phyloP scores from a whole-genome alignment of 2,797 vertebrate genomes.

The Sciurus carolinensis region DNA sequence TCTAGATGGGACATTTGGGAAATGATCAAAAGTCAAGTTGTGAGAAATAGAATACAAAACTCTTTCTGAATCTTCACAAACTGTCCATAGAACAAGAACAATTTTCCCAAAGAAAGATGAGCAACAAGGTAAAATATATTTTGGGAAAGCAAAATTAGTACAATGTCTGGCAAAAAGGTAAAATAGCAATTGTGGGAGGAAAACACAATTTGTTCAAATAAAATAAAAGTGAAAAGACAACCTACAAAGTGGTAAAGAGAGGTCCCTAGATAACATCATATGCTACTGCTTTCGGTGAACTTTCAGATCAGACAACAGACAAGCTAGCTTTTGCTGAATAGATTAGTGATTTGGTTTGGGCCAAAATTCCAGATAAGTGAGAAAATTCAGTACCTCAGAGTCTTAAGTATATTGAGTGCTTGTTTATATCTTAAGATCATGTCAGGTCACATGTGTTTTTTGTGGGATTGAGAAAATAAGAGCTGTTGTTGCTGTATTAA shows the following conservation, averaged over 20 bases:
- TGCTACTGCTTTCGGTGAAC: background rate
- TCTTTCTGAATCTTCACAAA: constrained; percentile 46
- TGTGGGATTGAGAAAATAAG: constrained; percentile 78
- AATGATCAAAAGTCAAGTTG: constrained; percentile 58
- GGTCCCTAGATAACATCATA: background rate
- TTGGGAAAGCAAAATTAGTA: constrained; percentile 64
- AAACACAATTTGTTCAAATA: constrained; percentile 53
- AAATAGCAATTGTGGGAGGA: constrained; percentile 48
- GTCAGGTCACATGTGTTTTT: constrained; percentile 79
- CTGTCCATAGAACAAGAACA: constrained; percentile 9
- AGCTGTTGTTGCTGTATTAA: constrained; percentile 77
- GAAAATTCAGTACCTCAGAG: constrained; percentile 19
- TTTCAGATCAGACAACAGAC: background rate
- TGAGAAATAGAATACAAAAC: constrained; percentile 64
- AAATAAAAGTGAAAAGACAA: constrained; percentile 46
- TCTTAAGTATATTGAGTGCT: constrained; percentile 51
- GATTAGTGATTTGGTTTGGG: constrained; percentile 10
- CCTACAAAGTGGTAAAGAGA: constrained; percentile 3
- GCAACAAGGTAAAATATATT: constrained; percentile 48
- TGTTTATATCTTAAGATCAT: constrained; percentile 83
- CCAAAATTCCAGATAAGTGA: constrained; percentile 55
- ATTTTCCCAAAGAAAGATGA: constrained; percentile 53
- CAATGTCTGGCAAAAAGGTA: background rate
- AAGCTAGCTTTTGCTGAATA: background rate
- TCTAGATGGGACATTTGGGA: background rate